Base-by-base conservation (phyloP, 2,888 invertebrate genomes). In the Panzeria rudis region DNA sequence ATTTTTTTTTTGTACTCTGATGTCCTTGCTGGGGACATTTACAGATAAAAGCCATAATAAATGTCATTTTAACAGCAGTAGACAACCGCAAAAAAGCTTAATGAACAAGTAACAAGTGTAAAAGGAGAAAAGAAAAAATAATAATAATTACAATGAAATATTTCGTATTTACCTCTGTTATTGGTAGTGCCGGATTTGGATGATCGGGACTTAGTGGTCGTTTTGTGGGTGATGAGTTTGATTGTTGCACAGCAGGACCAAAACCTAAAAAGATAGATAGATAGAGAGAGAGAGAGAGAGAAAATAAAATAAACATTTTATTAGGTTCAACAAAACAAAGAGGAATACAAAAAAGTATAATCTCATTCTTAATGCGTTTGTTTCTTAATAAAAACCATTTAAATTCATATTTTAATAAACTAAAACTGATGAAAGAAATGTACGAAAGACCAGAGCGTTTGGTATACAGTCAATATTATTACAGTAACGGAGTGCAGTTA, bases 141-240 rank as follows among this genome's bases (percentile, higher is more conserved):
- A 62, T 25, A n/a, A 17, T 35, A n/a, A 17, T 11, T 35, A 35
- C 32, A 17, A 17, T 20, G 17, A 59, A 59, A 35, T 17, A 11
- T 3, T 23, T 59, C n/a, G 0, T 54, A 54, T 92, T 93, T 91
- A 94, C 94, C 92, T 95, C 95, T 54, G 95, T 94, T 88, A 95
- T 95, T 86, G 95, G 94, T 90, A 94, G 93, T 56, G 95, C 94
- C 83, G 95, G 95, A 93, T 95, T 95, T 13, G 95, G 94, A 89
- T 94, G 94, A 90, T 95, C 95, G 41, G 95, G 94, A 78, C 94
- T 94, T 86, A 94, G 91, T 38, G 94, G 94, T 86, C 94, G 92
- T 87, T 94, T 93, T 54, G 93, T 94, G 77, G 94, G 94, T 59
- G 93, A 94, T 83, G 93, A 79, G 69, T 82, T 85, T 52, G 64